Conservation (phyloP, 1,140 invertebrate genomes). For the Panulirus ornatus region DNA sequence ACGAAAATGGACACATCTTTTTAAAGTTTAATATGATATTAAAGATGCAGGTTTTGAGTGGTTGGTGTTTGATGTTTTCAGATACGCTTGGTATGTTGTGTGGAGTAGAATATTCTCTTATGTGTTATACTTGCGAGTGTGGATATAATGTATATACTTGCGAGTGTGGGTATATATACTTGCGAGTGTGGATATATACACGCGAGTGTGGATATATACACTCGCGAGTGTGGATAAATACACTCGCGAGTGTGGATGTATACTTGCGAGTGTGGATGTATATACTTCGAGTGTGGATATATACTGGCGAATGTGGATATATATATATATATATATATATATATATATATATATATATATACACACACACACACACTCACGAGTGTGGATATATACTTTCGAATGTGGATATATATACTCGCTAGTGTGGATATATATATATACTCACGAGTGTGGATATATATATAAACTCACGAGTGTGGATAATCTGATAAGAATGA, state of each 20-base stretch:
- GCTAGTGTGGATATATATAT: conserved; percentile 17
- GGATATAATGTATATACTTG: neutral
- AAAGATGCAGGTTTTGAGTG: too few species aligned
- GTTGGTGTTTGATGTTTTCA: too few species aligned
- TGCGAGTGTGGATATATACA: neutral
- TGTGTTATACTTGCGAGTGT: too few species aligned
- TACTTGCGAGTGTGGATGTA: neutral
- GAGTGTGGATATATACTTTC: conserved; percentile 35
- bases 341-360: conserved; percentile 25
- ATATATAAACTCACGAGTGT: too few species aligned
- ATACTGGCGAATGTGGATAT: neutral
- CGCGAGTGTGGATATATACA: conserved; percentile 9
- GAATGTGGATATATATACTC: conserved; percentile 15
- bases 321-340: conserved; percentile 11
- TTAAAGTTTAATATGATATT: too few species aligned
- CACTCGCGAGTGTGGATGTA: neutral
- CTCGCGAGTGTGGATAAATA: neutral
- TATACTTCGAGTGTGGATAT: neutral
- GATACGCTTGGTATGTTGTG: too few species aligned
- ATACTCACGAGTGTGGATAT: neutral
- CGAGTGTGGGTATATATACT: conserved; percentile 10
- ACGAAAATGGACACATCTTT: too few species aligned
- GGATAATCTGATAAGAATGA: too few species aligned
- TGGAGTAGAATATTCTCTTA: too few species aligned
- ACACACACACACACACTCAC: conserved; percentile 36